These are phyloP conservation scores for Colostygia pectinataria DNA, from an alignment of 2,888 invertebrate genomes.

Conservation along the genomic window DNA sequence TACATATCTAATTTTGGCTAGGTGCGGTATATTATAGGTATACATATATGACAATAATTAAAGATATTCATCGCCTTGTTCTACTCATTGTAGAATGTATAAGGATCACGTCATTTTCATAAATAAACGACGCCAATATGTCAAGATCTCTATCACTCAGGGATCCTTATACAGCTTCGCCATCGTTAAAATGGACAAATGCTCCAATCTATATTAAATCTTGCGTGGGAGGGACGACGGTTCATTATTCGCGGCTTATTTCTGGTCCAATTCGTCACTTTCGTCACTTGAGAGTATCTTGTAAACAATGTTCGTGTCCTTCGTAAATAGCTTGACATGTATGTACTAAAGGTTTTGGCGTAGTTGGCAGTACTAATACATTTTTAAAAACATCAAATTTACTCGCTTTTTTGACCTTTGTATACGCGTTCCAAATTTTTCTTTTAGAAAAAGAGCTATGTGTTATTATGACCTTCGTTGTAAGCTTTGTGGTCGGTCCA, in stretches of 20 bases:
- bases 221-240: conserved; percentile 55
- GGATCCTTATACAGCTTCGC: conserved; percentile 18
- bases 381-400: too few species aligned
- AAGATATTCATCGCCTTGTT: conserved; percentile 7
- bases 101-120: conserved; percentile 33
- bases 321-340: conserved; percentile 29
- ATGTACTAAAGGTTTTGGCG: conserved; percentile 25
- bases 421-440: too few species aligned
- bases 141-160: conserved; percentile 32
- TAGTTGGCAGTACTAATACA: conserved; percentile 38
- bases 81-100: conserved; percentile 32
- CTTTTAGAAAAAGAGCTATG: not conserved
- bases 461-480: conserved; percentile 1
- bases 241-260: conserved; percentile 51
- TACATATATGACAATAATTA: too few species aligned
- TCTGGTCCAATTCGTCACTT: conserved; percentile 57
- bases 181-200: conserved; percentile 22
- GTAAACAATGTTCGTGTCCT: conserved; percentile 34
- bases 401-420: too few species aligned
- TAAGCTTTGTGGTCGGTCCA: conserved; percentile 1
- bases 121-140: conserved; percentile 39
- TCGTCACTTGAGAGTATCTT: conserved; percentile 48
- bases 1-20: too few species aligned
- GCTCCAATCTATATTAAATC: conserved; percentile 53
- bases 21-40: too few species aligned